Evolutionary conservation across 2,797 vertebrate species (phyloP).

Genomic region (Luscinia luscinia): DNA sequence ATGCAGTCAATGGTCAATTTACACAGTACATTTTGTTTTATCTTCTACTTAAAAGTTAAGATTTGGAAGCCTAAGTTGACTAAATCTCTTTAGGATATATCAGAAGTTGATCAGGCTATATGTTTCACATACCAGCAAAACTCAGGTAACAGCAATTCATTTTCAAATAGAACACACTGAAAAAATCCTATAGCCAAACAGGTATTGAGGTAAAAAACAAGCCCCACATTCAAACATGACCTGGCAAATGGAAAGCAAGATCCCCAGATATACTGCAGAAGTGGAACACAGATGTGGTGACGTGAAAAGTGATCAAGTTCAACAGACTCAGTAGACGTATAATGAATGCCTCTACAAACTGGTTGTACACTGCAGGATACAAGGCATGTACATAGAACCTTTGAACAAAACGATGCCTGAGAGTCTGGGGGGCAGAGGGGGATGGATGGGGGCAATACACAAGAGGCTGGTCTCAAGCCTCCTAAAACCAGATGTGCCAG

Average conservation of each 20-base stretch:
- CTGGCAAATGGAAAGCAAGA: neutral
- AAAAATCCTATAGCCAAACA: neutral
- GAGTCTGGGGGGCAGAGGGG: accelerated
- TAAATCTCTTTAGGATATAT: neutral
- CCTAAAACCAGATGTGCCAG: neutral
- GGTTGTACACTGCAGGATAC: neutral
- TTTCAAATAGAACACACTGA: neutral
- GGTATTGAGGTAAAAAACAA: neutral
- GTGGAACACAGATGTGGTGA: neutral
- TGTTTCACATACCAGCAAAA: neutral
- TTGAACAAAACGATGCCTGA: neutral
- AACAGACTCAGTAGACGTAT: accelerated
- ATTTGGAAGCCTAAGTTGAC: neutral
- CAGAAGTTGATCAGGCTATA: neutral
- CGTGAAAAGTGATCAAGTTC: neutral
- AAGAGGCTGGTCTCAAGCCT: neutral
- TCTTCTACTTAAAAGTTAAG: neutral
- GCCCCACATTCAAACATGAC: neutral
- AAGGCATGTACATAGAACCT: neutral
- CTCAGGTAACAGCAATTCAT: neutral
- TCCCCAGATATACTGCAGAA: neutral
- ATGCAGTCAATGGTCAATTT: neutral
- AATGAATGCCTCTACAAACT: neutral
- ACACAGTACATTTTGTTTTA: neutral
- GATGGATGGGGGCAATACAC: accelerated